Evolutionary conservation across 2,113 vertebrate species (phyloP).

Genomic region (Saguinus midas): DNA sequence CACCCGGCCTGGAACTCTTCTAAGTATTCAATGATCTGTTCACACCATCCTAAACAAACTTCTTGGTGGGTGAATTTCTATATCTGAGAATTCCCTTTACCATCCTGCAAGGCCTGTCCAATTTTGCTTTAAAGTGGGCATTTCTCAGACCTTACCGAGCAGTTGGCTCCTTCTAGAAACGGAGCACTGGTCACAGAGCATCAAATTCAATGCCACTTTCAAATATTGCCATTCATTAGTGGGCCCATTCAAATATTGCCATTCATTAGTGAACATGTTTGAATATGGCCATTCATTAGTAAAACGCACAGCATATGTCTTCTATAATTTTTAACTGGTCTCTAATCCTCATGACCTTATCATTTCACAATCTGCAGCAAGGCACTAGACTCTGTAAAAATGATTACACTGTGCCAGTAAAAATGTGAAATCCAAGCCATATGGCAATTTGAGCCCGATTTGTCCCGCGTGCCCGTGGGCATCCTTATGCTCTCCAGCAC

Average conservation of each 20-base stretch:
- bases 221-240: slow-evolving; percentile 70
- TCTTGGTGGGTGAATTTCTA: neutral
- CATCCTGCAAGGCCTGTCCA: neutral
- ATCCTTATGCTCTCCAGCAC: neutral
- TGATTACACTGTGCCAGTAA: slow-evolving; percentile 31
- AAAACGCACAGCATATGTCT: slow-evolving; percentile 60
- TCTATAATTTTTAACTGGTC: slow-evolving; percentile 68
- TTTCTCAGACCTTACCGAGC: slow-evolving; percentile 7
- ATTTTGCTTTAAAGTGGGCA: neutral
- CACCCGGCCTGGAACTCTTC: neutral
- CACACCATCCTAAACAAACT: neutral
- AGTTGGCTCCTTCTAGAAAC: slow-evolving; percentile 24
- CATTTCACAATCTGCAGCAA: slow-evolving; percentile 68
- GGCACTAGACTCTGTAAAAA: slow-evolving; percentile 62
- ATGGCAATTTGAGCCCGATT: slow-evolving; percentile 59
- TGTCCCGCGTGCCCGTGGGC: slow-evolving; percentile 35
- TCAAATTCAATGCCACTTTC: slow-evolving; percentile 55
- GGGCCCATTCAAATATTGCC: slow-evolving; percentile 53
- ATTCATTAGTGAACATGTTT: slow-evolving; percentile 66
- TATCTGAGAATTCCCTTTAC: neutral
- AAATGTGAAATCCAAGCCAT: slow-evolving; percentile 66
- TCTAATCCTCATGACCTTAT: slow-evolving; percentile 65
- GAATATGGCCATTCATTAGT: slow-evolving; percentile 71
- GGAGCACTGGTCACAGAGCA: slow-evolving; percentile 35
- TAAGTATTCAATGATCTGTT: neutral